Base-by-base conservation (phyloP, 1,140 invertebrate species). In the Phortica variegata region DNA sequence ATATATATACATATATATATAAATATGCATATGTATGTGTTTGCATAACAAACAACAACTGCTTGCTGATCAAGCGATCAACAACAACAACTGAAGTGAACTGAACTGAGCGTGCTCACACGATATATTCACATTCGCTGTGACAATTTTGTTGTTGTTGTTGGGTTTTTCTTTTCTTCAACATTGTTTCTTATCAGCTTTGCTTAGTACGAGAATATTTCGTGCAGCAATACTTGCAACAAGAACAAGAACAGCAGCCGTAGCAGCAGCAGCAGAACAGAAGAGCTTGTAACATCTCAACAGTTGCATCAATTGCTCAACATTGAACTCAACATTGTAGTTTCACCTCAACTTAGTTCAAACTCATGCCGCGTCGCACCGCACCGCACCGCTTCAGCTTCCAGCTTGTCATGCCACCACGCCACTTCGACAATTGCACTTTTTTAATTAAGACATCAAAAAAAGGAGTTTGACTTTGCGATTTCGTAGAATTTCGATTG, bases 241-340 rank as follows among this genome's bases (percentile, higher is more conserved):
- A 65, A 42, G 63, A 66, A 68, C 63, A 66, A 66, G 68, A 63
- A 66, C 13, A 34, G 13, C 33, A 34, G 53, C 21, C 48, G 26
- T 29, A 29, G 43, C 57, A 56, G 10, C 20, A 44, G 33, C 48
- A 23, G 43, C 34, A 56, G 47, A 63, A n/a, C n/a, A n/a, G n/a
- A n/a, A n/a, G n/a, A n/a, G n/a, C n/a, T n/a, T 26, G 23, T 60
- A 65, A 63, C 49, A 47, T 40, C 54, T 47, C 48, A 36, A 15
- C 32, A 23, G 32, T 41, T 41, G 20, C 39, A 41, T 41, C 32
- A 42, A 58, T 43, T 43, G 61, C 49, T 65, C 60, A 58, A 65
- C 68, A 68, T 68, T 68, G 60, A 68, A 68, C 68, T 63, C 41
- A 36, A 29, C 40, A 23, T 41, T 39, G 45, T 37, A 42, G 38